Percentiles rank a stretch among this genome's conserved stretches.
phyloP scores from a whole-genome alignment of 1,140 invertebrate genomes.

The Hyles euphorbiae region DNA sequence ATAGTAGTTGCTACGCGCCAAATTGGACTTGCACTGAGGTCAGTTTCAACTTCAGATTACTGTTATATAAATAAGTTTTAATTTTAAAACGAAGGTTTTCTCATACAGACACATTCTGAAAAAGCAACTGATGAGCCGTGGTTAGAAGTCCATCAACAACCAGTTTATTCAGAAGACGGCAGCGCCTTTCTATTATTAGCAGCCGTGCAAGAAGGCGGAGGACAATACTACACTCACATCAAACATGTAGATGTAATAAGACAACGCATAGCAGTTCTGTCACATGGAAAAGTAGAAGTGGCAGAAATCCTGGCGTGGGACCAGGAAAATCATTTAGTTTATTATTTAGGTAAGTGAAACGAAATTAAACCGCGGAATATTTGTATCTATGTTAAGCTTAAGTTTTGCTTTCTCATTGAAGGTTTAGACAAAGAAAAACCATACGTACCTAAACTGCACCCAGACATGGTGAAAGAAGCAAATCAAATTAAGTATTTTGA shows the following conservation, averaged over 20 bases:
- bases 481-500: slow-evolving; percentile 71
- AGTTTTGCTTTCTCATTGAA: slow-evolving; percentile 46
- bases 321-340: slow-evolving; percentile 87
- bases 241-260: slow-evolving; percentile 90
- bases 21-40: slow-evolving; percentile 91
- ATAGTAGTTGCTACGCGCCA: slow-evolving; percentile 85
- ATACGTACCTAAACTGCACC: slow-evolving; percentile 49
- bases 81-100: not conserved
- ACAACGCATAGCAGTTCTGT: slow-evolving; percentile 89
- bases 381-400: no score
- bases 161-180: slow-evolving; percentile 88
- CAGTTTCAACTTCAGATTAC: slow-evolving; percentile 13
- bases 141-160: slow-evolving; percentile 89
- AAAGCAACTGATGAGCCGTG: slow-evolving; percentile 87
- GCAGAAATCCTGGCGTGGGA: slow-evolving; percentile 89
- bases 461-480: slow-evolving; percentile 52
- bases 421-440: slow-evolving; percentile 59
- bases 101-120: slow-evolving; percentile 84
- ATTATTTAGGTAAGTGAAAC: slow-evolving; percentile 80
- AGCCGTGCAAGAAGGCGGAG: slow-evolving; percentile 86
- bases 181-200: slow-evolving; percentile 90
- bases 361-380: not conserved
- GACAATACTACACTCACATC: slow-evolving; percentile 91
- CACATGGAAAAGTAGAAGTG: slow-evolving; percentile 92
- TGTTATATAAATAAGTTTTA: slow-evolving; percentile 2